Conservation (phyloP, 2,888 invertebrate genomes). For the Rosalia funebris region DNA sequence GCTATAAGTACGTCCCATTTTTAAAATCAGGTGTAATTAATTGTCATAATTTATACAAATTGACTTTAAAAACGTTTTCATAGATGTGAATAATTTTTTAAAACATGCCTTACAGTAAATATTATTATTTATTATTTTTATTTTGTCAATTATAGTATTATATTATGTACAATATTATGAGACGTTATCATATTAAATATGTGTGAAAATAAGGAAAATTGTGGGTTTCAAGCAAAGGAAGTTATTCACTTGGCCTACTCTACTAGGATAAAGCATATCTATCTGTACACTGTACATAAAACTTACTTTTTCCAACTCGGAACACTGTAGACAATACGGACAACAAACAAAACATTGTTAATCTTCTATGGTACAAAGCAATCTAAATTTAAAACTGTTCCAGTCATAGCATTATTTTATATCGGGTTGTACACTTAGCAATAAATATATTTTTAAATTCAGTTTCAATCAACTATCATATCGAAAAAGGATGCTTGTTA, state of each 20-base stretch:
- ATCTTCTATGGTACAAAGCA: constrained; percentile 37
- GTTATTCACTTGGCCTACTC: constrained; percentile 20
- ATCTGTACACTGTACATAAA: constrained; percentile 37
- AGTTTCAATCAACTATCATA: too few species aligned
- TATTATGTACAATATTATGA: neutral
- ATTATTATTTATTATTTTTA: too few species aligned
- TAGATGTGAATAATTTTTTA: neutral
- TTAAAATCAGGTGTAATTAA: neutral
- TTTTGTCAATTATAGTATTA: neutral
- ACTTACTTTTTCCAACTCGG: constrained; percentile 64
- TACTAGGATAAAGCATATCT: constrained; percentile 16
- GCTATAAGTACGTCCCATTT: neutral
- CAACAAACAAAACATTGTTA: constrained; percentile 49
- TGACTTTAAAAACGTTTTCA: constrained; percentile 1
- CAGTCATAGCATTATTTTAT: too few species aligned
- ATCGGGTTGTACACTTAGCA: too few species aligned
- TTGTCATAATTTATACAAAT: neutral
- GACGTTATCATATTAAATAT: constrained; percentile 4
- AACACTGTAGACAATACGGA: constrained; percentile 58
- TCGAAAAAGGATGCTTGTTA: too few species aligned
- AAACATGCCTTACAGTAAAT: too few species aligned
- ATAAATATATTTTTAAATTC: too few species aligned
- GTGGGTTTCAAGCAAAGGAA: constrained; percentile 7
- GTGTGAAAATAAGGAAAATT: constrained; percentile 2
- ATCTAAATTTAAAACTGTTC: neutral